Evolutionary conservation across 1,140 invertebrate genomes (phyloP), one percentile per base, ranked within the genome.

Genomic region (Tetramorium alpestre): DNA sequence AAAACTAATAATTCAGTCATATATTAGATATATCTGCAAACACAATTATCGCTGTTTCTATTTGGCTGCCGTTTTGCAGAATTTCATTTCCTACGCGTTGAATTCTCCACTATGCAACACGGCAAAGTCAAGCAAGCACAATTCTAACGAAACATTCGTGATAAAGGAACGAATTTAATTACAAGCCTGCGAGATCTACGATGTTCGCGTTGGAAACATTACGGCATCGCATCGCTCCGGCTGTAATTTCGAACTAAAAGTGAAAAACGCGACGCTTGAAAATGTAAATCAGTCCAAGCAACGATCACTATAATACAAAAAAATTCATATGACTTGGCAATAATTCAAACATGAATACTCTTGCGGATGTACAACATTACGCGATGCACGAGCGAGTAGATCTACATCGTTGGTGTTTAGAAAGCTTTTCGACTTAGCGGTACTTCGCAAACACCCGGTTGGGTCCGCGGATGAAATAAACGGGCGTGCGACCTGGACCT

Each of bases 371-470:
- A 51, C 47, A 82, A 72, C 44, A 82, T 72, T 82, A 70, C 47
- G 7, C 13, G n/a, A 88, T 67, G 44, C 56, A 44, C 16, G 25
- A 5, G 4, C 3, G 65, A 85, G 44, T 80, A 22, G 18, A 73
- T 56, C 2, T 28, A 16, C 47, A 64, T 33, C 75, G 49, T 76
- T 58, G 49, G 6, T 47, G 16, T 33, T 33, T 38, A 13, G 10
- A 25, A 25, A 58, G 86, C 58, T 82, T 88, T 92, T 89, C 54
- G 87, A 92, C 92, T 93, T 90, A 90, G 85, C 88, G 80, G 86
- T 91, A 91, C 89, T 93, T 93, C 87, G 88, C 92, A 93, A 93
- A 93, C 93, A 91, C 44, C 67, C 13, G 72, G 82, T 85, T 49
- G 51, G 78, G 33, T 81, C 64, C 69, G 73, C 64, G 76, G 25